These are phyloP conservation scores for Morpho achilles DNA, from an alignment of 2,888 invertebrate genomes.

Conservation along the genomic window DNA sequence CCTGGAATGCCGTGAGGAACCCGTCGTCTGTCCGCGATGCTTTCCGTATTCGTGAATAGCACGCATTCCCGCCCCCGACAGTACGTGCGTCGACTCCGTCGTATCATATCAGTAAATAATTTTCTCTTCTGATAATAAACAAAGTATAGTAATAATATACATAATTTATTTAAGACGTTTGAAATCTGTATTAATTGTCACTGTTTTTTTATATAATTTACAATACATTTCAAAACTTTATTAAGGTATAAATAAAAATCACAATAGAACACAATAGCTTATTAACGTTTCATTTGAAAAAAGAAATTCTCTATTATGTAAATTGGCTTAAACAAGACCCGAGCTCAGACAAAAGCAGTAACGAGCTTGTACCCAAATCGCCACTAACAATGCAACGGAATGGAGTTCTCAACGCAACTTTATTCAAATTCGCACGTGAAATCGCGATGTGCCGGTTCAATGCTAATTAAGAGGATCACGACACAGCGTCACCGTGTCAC, in stretches of 20 bases:
- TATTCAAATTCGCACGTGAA: slow-evolving; percentile 42
- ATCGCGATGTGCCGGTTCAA: slow-evolving; percentile 42
- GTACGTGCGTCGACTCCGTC: no score
- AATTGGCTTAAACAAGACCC: slow-evolving; percentile 9
- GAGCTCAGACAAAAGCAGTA: slow-evolving; percentile 20
- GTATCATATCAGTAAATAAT: no score
- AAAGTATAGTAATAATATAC: no score
- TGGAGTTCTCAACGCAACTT: slow-evolving; percentile 32
- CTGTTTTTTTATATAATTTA: no score
- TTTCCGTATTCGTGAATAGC: no score
- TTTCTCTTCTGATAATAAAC: no score
- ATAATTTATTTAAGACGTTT: no score
- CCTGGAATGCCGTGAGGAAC: no score
- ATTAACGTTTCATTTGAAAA: slow-evolving; percentile 2
- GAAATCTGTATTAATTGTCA: no score
- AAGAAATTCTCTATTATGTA: slow-evolving; percentile 7
- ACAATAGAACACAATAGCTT: slow-evolving; percentile 1
- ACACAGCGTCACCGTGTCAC: slow-evolving; percentile 45
- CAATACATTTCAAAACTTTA: no score
- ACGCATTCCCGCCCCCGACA: no score
- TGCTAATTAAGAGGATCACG: slow-evolving; percentile 65
- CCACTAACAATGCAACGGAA: slow-evolving; percentile 26
- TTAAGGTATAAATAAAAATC: background rate
- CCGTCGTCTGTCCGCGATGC: no score
- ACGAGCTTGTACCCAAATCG: slow-evolving; percentile 21